A percentile compares a stretch with the other conserved stretches of the same genome.
Conservation (phyloP, 2,888 invertebrate species). For the Corbicula japonica region DNA sequence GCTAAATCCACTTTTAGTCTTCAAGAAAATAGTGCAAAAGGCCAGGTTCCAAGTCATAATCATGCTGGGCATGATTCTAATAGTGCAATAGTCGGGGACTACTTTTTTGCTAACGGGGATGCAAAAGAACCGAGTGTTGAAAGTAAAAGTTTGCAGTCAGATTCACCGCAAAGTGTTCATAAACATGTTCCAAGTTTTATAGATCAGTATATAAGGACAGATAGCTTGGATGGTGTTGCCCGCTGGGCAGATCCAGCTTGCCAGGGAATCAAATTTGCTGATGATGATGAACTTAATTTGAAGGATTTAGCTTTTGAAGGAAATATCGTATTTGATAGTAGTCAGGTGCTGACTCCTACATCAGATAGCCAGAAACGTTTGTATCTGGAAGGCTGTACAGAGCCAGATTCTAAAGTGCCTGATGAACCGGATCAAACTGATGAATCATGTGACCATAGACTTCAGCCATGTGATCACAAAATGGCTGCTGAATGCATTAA, state of each 20-base stretch:
- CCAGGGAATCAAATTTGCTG: constrained; percentile 89
- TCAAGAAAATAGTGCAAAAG: constrained; percentile 42
- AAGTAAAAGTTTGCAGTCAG: constrained; percentile 21
- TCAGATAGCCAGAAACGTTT: constrained; percentile 68
- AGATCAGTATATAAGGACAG: constrained; percentile 51
- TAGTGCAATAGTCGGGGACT: constrained; percentile 53
- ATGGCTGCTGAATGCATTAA: background rate
- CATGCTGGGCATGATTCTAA: constrained; percentile 22
- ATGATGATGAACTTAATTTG: constrained; percentile 88
- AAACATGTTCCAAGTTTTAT: constrained; percentile 64
- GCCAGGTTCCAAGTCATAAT: constrained; percentile 32
- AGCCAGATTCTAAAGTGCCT: constrained; percentile 46
- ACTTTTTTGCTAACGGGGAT: constrained; percentile 48
- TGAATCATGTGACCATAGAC: constrained; percentile 53
- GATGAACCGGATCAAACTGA: constrained; percentile 30
- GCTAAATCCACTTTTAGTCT: constrained; percentile 55
- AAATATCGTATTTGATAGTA: constrained; percentile 75
- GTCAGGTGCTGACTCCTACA: constrained; percentile 68
- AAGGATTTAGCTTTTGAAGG: constrained; percentile 64
- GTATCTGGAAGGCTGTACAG: constrained; percentile 61
- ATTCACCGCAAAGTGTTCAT: constrained; percentile 37
- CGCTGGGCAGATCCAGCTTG: constrained; percentile 86
- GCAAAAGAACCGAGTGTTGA: constrained; percentile 8
- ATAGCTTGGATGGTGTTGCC: constrained; percentile 56
- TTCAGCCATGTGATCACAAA: constrained; percentile 30